Conservation (phyloP, 2,797 vertebrate species). For the Meda fulgida region DNA sequence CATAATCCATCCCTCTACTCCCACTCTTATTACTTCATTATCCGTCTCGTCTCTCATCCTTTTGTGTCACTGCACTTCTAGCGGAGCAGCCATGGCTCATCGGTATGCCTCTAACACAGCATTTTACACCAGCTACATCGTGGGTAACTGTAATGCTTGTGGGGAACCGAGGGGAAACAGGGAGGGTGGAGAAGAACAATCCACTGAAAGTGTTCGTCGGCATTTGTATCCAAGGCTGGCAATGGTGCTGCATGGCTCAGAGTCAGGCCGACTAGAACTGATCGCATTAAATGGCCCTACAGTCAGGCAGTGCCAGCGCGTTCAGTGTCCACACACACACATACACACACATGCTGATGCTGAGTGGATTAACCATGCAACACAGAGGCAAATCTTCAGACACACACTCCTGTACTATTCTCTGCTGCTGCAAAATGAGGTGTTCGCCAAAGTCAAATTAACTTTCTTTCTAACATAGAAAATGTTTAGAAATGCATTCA, state of each 20-base stretch:
- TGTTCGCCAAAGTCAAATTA: background rate
- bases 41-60: conserved; percentile 27
- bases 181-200: background rate
- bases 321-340: conserved; percentile 30
- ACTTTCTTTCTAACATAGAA: conserved; percentile 13
- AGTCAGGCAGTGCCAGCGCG: conserved; percentile 55
- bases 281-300: conserved; percentile 68
- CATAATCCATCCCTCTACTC: conserved; percentile 50
- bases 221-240: conserved; percentile 64
- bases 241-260: conserved; percentile 62
- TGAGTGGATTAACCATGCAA: conserved; percentile 63
- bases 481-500: background rate
- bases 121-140: conserved; percentile 48
- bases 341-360: conserved; percentile 43
- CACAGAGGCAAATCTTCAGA: conserved; percentile 59
- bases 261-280: conserved; percentile 61
- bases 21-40: conserved; percentile 49
- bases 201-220: conserved; percentile 23
- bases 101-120: conserved; percentile 49
- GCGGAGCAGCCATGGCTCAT: conserved; percentile 38
- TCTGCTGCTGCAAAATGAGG: conserved; percentile 38
- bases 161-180: conserved; percentile 26
- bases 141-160: conserved; percentile 46
- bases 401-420: conserved; percentile 66
- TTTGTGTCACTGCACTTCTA: conserved; percentile 39